Conservation (phyloP, 2,797 vertebrate species). For the Propithecus deckenii region DNA sequence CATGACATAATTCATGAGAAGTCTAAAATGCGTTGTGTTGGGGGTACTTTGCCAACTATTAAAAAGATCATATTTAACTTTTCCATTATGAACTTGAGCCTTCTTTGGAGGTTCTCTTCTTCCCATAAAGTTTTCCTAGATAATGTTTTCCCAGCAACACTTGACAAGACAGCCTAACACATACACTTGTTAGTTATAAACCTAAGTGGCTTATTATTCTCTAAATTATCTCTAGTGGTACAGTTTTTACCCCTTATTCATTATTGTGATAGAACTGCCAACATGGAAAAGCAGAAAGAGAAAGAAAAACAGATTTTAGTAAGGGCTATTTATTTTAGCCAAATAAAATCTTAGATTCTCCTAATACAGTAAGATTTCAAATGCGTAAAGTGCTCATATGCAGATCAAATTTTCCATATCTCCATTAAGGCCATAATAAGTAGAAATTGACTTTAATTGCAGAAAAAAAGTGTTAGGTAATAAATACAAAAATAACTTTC, state of each 20-base stretch:
- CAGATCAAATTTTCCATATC: background rate
- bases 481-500: background rate
- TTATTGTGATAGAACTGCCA: conserved; percentile 39
- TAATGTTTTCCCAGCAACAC: conserved; percentile 31
- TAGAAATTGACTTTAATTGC: background rate
- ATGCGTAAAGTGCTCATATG: background rate
- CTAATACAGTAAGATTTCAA: conserved; percentile 47
- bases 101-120: conserved; percentile 41
- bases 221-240: background rate
- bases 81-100: conserved; percentile 33
- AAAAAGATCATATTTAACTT: conserved; percentile 54
- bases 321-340: conserved; percentile 26
- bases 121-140: conserved; percentile 34
- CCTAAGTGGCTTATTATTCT: background rate
- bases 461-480: background rate
- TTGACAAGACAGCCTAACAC: background rate
- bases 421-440: background rate
- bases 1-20: conserved; percentile 17
- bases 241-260: background rate
- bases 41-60: background rate
- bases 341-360: conserved; percentile 45
- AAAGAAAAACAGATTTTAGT: conserved; percentile 17
- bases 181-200: background rate
- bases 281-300: conserved; percentile 23
- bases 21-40: background rate